Evolutionary conservation across 2,888 invertebrate genomes (phyloP), one percentile per base, ranked within the genome.

Genomic region (Labia minor): DNA sequence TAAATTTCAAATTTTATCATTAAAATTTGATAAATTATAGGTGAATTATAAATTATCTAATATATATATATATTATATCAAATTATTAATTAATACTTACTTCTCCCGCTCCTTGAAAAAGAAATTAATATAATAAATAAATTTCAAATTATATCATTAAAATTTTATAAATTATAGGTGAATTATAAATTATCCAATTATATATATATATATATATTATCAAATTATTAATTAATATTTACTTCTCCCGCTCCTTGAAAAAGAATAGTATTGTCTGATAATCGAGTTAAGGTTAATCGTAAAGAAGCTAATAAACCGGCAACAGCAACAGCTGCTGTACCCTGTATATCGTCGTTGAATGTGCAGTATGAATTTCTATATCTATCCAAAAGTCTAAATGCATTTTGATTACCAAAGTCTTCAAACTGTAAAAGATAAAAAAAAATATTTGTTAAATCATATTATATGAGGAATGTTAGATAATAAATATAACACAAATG

Each of bases 271-370:
- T 95, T 90, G 68, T 98, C 92, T 62, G 85, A 83, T 73, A 99
- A 84, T 73, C 87, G 88, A 74, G 85, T 88, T 73, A 88, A 87
- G 0, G 92, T 93, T 68, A 94, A 80, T 70, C 88, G 81, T 66
- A 83, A 82, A 37, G 90, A 87, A 0, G 93, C 91, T 74, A 94
- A 81, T 19, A 99, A 80, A 0, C 98, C 98, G 4, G 95, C 95
- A 1, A 97, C 92, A 8, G 94, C 95, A 0, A 98, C 98, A 21
- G 93, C 87, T 1, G 98, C 98, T 0, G 97, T 95, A 72, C 97
- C 95, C 79, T 98, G 97, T 75, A 99, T 99, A 75, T 99, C 99
- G 75, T 99, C 99, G 78, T 99, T 99, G 79, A 99, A 99, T 19
- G 96, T 96, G 78, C 98, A 98, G 78, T 95, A 98, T 71, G 85